phyloP scores from a whole-genome alignment of 2,113 vertebrate genomes.

The Platichthys flesus region DNA sequence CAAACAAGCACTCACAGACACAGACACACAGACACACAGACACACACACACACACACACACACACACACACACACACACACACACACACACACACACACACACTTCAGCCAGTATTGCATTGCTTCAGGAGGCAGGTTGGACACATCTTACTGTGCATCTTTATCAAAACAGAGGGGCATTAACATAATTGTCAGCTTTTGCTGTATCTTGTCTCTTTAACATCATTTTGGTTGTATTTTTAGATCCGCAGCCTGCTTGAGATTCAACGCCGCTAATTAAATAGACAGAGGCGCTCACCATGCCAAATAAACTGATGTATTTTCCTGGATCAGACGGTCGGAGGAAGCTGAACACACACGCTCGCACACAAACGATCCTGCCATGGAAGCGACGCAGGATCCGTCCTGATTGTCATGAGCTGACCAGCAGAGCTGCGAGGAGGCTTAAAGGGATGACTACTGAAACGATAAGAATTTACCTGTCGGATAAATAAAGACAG shows the following conservation, averaged over 20 bases:
- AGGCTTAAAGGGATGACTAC: constrained; percentile 50
- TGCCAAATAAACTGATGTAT: constrained; percentile 67
- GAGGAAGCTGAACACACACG: constrained; percentile 22
- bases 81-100: constrained; percentile 12
- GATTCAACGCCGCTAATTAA: constrained; percentile 76
- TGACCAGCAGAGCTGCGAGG: constrained; percentile 58
- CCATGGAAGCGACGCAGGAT: constrained; percentile 37
- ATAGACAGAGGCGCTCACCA: constrained; percentile 67
- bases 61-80: constrained; percentile 14
- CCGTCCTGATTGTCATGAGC: constrained; percentile 57
- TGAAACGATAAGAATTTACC: constrained; percentile 56
- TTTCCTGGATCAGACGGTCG: constrained; percentile 68
- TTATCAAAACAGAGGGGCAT: constrained; percentile 71
- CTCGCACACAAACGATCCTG: constrained; percentile 48
- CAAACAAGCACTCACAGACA: not conserved
- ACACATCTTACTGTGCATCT: constrained; percentile 67
- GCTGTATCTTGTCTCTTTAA: constrained; percentile 78
- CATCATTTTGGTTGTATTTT: constrained; percentile 79
- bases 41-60: constrained; percentile 16
- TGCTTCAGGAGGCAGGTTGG: constrained; percentile 64
- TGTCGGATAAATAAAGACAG: constrained; percentile 59
- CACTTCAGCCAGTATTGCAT: constrained; percentile 31
- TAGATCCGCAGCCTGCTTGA: constrained; percentile 75
- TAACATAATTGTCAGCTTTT: constrained; percentile 82
- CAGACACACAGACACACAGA: constrained; percentile 1